phyloP scores from a whole-genome alignment of 2,113 vertebrate species.

The Malurus cyaneus region DNA sequence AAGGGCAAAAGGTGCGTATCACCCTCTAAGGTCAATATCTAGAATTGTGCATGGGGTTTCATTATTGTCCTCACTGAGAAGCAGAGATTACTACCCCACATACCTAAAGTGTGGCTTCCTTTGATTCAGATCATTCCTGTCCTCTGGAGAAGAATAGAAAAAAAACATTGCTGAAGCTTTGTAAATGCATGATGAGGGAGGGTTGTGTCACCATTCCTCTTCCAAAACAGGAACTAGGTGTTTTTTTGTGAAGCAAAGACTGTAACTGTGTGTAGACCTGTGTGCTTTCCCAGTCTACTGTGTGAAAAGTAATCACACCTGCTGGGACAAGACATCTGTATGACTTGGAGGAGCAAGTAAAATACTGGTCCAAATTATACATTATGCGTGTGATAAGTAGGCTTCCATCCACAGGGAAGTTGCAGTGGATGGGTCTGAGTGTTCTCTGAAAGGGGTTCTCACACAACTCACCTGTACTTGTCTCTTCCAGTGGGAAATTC shows the following conservation, averaged over 20 bases:
- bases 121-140: neutral
- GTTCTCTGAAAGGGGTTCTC: neutral
- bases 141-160: neutral
- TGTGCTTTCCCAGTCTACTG: neutral
- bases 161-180: neutral
- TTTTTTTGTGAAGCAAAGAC: neutral
- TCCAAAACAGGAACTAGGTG: neutral
- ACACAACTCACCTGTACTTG: neutral
- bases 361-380: neutral
- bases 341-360: neutral
- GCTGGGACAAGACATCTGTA: neutral
- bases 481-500: conserved; percentile 83
- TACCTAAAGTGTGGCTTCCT: neutral
- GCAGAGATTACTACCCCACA: rapidly evolving
- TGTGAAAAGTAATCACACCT: neutral
- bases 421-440: neutral
- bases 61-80: rapidly evolving
- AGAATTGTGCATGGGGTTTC: neutral
- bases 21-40: neutral
- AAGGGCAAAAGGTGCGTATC: conserved; percentile 84
- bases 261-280: neutral
- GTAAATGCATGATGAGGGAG: neutral
- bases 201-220: neutral
- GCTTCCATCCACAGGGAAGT: neutral
- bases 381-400: rapidly evolving